A percentile compares a stretch with the other conserved stretches of the same genome.
Evolutionary conservation across 2,888 invertebrate genomes (phyloP).

Genomic region (Allacma fusca): DNA sequence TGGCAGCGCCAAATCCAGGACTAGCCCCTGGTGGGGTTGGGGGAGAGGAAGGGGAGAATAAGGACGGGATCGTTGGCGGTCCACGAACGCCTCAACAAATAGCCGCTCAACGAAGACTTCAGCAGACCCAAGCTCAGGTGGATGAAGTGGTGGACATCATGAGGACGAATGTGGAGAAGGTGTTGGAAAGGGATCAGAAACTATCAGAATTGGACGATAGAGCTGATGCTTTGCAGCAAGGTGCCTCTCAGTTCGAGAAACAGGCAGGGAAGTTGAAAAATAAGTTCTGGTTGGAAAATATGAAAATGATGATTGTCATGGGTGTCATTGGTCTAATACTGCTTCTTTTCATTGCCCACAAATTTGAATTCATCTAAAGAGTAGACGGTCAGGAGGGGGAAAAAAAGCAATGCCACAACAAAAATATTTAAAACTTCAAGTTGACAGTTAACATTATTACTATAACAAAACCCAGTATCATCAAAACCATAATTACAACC

Average conservation of each 20-base stretch:
- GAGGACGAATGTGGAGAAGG: conserved; percentile 96
- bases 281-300: conserved; percentile 97
- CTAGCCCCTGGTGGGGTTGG: conserved; percentile 41
- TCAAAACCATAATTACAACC: background rate
- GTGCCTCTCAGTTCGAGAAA: conserved; percentile 95
- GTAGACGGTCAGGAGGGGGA: background rate
- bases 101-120: conserved; percentile 81
- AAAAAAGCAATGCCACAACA: background rate
- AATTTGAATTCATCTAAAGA: conserved; percentile 43
- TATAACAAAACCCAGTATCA: too few species aligned
- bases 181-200: conserved; percentile 93
- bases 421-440: background rate
- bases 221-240: conserved; percentile 93
- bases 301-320: conserved; percentile 72
- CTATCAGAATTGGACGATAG: conserved; percentile 93
- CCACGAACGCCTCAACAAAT: conserved; percentile 85
- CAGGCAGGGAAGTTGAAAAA: conserved; percentile 96
- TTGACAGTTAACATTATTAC: background rate
- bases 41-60: conserved; percentile 61
- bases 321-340: conserved; percentile 64
- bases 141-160: conserved; percentile 92
- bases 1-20: conserved; percentile 35
- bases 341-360: conserved; percentile 37
- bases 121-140: conserved; percentile 86
- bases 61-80: conserved; percentile 83